Percentiles rank a stretch among this genome's conserved stretches.
phyloP scores from a whole-genome alignment of 2,888 invertebrate species.

The Drosophila bunnanda region DNA sequence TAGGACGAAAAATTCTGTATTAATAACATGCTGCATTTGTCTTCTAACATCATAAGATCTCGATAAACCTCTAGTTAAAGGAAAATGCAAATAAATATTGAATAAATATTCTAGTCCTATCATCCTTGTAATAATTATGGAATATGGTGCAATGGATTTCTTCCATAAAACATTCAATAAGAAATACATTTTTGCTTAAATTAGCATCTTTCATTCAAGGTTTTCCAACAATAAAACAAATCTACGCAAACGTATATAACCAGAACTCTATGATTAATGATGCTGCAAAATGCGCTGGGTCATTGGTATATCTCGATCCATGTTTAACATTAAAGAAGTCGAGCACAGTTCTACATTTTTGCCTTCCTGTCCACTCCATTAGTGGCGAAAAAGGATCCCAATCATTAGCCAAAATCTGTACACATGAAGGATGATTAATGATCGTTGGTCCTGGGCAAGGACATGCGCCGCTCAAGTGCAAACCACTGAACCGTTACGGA shows the following conservation, averaged over 20 bases:
- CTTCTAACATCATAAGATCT: too few relatives aligned
- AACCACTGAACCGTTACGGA: conserved; percentile 67
- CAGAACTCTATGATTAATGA: conserved; percentile 26
- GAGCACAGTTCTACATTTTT: conserved; percentile 28
- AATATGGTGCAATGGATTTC: too few relatives aligned
- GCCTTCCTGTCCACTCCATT: conserved; percentile 54
- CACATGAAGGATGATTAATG: conserved; percentile 69
- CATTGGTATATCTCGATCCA: conserved; percentile 12
- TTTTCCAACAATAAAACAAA: background rate
- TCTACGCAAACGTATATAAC: conserved; percentile 1
- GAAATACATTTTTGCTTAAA: background rate
- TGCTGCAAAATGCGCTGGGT: conserved; percentile 31
- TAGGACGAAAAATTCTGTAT: too few relatives aligned
- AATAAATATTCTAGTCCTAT: background rate
- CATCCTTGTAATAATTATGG: background rate
- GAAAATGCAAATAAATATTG: too few relatives aligned
- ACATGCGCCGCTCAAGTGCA: conserved; percentile 69
- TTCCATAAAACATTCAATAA: background rate
- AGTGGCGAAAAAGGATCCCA: conserved; percentile 54
- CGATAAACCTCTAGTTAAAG: too few relatives aligned
- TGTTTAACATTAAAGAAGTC: conserved; percentile 32
- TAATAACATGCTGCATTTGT: too few relatives aligned
- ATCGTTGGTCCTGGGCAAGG: conserved; percentile 40
- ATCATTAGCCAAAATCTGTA: conserved; percentile 65
- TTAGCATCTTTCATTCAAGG: conserved; percentile 2